These are phyloP conservation scores for Entomobrya proxima DNA, from an alignment of 2,888 invertebrate genomes.

Conservation along the genomic window DNA sequence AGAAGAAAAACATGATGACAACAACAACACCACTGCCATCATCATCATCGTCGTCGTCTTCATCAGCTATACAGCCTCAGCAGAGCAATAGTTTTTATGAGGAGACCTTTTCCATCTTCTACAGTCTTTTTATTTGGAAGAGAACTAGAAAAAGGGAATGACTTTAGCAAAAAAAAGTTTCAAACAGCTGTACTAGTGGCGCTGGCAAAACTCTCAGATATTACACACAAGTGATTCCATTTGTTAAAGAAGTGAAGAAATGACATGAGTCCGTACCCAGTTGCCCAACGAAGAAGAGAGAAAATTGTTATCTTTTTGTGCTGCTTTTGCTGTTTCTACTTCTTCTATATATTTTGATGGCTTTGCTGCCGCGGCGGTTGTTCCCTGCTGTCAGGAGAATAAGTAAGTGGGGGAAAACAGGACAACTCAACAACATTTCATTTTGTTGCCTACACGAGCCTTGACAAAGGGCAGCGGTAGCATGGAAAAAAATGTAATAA, in stretches of 20 bases:
- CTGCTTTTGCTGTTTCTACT: no score
- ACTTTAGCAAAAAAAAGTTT: neutral
- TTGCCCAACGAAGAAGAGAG: neutral
- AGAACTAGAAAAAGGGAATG: neutral
- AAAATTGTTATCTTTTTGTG: neutral
- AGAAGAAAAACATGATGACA: neutral
- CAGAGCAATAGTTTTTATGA: neutral
- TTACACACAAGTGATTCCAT: conserved; percentile 14
- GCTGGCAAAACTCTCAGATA: conserved; percentile 15
- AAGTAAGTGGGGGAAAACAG: neutral
- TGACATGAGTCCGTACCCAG: conserved; percentile 1
- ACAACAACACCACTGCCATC: conserved; percentile 8
- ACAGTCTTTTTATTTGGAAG: neutral
- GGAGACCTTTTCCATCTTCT: neutral
- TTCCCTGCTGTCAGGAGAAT: neutral
- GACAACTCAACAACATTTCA: neutral
- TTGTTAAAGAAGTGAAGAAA: neutral
- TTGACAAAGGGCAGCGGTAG: neutral
- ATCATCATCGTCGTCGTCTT: neutral
- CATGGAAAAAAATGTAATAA: neutral
- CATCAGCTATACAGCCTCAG: no score
- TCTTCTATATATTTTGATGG: neutral
- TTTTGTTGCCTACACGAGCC: neutral
- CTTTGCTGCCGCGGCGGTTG: neutral
- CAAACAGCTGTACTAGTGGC: neutral